Conservation (phyloP, 2,888 invertebrate species). For the Xanthia togata region DNA sequence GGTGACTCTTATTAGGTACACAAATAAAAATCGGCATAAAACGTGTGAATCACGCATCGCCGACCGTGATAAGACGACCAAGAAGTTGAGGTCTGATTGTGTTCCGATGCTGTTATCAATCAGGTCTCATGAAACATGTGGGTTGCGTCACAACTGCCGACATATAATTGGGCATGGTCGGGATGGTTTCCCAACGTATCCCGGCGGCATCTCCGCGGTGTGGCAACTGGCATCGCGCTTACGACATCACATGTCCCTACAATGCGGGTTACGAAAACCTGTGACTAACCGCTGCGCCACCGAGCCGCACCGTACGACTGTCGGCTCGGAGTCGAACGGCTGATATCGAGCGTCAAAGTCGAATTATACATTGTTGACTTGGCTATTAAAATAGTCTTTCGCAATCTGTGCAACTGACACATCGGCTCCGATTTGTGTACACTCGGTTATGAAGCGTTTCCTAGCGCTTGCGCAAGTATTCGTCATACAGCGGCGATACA, state of each 20-base stretch:
- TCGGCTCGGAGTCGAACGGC: conserved; percentile 77
- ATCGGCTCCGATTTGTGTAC: conserved; percentile 79
- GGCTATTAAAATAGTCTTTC: conserved; percentile 80
- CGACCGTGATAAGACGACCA: conserved; percentile 52
- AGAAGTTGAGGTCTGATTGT: conserved; percentile 54
- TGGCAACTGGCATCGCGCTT: conserved; percentile 84
- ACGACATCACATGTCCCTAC: conserved; percentile 89
- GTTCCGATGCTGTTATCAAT: conserved; percentile 77
- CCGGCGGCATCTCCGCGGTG: conserved; percentile 87
- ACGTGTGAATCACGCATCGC: conserved; percentile 39
- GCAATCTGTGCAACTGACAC: conserved; percentile 79
- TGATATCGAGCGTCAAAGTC: conserved; percentile 72
- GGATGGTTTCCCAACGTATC: conserved; percentile 90
- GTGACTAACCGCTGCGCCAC: conserved; percentile 81
- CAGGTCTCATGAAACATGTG: conserved; percentile 80
- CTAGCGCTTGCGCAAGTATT: conserved; percentile 85
- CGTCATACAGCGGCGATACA: conserved; percentile 83
- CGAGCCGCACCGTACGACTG: conserved; percentile 74
- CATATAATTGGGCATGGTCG: conserved; percentile 88
- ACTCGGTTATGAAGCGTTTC: conserved; percentile 79
- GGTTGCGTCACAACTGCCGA: conserved; percentile 82
- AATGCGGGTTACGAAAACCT: conserved; percentile 89
- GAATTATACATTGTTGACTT: conserved; percentile 78
- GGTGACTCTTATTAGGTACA: conserved; percentile 39
- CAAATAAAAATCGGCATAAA: conserved; percentile 38